These are phyloP conservation scores for Aldrovandia affinis DNA, from an alignment of 2,797 vertebrate genomes.

Conservation along the genomic window DNA sequence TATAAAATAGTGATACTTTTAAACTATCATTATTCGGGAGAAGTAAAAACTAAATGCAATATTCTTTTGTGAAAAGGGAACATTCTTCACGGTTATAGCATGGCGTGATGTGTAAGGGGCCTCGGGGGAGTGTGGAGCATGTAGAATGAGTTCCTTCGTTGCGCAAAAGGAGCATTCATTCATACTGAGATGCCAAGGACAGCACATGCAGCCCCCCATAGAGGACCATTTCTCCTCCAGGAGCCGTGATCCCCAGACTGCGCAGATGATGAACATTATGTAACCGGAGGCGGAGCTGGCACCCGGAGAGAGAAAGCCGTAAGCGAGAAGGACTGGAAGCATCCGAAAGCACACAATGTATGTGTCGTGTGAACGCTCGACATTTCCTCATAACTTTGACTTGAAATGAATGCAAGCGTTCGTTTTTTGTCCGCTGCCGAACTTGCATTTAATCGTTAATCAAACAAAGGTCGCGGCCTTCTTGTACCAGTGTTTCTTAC, in stretches of 20 bases:
- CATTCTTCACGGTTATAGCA: neutral
- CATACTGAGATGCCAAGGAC: conserved; percentile 43
- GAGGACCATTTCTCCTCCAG: conserved; percentile 60
- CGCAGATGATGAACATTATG: conserved; percentile 68
- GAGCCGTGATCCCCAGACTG: conserved; percentile 69
- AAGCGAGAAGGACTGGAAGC: neutral
- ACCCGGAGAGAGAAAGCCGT: conserved; percentile 29
- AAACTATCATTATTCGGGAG: neutral
- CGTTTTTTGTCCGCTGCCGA: too few species aligned
- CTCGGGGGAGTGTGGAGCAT: neutral
- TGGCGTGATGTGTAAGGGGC: too few species aligned
- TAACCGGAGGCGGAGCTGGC: conserved; percentile 60
- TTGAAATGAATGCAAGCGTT: neutral
- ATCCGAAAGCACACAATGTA: neutral
- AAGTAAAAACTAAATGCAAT: neutral
- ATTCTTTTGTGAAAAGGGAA: neutral
- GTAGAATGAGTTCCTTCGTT: conserved; percentile 39
- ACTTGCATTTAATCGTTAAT: too few species aligned
- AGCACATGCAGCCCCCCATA: conserved; percentile 45
- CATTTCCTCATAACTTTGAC: neutral
- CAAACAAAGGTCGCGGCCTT: too few species aligned
- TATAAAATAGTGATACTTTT: neutral
- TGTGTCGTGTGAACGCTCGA: neutral
- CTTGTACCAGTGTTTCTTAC: neutral
- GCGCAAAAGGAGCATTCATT: conserved; percentile 44